A percentile compares a stretch with the other conserved stretches of the same genome.
Evolutionary conservation across 2,797 vertebrate genomes (phyloP).

Genomic region (Dendrocincla fuliginosa): DNA sequence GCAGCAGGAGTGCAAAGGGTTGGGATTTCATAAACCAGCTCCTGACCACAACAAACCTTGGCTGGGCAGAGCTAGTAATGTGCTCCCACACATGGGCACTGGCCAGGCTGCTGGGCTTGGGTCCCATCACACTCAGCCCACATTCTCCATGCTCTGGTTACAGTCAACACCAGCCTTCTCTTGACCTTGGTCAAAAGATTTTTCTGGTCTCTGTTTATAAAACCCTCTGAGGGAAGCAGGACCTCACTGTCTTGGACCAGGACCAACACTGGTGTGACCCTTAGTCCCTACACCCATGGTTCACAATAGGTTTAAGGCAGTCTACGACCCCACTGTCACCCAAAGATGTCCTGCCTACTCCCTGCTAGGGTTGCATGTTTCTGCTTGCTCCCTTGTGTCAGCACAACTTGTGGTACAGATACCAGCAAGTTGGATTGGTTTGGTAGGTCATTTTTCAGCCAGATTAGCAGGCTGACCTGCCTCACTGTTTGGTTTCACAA

Average conservation of each 20-base stretch:
- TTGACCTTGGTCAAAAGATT: background rate
- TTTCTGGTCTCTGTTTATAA: background rate
- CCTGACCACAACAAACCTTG: background rate
- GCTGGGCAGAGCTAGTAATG: background rate
- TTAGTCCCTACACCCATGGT: accelerated
- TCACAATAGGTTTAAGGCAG: background rate
- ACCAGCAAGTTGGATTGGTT: background rate
- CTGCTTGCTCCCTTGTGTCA: background rate
- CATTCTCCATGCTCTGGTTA: background rate
- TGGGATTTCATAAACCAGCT: background rate
- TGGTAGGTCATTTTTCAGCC: background rate
- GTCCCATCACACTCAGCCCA: background rate
- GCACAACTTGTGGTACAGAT: background rate
- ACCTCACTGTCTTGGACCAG: background rate
- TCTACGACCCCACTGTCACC: background rate
- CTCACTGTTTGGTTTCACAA: background rate
- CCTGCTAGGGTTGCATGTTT: background rate
- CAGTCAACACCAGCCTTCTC: background rate
- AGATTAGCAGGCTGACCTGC: background rate
- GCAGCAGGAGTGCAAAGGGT: background rate
- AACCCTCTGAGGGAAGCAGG: background rate
- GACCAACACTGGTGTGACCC: background rate
- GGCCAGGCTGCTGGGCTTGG: background rate
- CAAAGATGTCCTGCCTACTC: background rate
- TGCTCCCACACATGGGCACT: background rate